Percentiles rank a stretch among this genome's conserved stretches.
Conservation (phyloP, 1,140 invertebrate genomes). For the Brachionus sp. region DNA sequence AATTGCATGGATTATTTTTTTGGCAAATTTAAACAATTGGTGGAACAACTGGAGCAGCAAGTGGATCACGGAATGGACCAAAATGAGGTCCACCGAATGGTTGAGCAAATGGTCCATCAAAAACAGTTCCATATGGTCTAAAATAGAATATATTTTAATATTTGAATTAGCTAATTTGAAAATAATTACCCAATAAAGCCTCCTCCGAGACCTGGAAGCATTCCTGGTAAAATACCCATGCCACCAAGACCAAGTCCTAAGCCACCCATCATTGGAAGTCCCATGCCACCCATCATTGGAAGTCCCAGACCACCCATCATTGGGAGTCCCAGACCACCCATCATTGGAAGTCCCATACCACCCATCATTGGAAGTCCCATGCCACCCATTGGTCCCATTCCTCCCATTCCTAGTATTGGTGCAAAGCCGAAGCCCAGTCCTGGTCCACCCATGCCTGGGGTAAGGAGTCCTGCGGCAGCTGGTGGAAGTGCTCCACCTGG, state of each 20-base stretch:
- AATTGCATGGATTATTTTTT: background rate
- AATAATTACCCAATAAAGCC: slow-evolving; percentile 24
- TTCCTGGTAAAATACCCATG: background rate
- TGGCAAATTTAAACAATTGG: slow-evolving; percentile 31
- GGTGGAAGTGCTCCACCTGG: background rate
- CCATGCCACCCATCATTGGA: background rate
- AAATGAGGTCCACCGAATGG: slow-evolving; percentile 35
- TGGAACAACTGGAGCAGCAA: slow-evolving; percentile 30
- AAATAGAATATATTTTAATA: background rate
- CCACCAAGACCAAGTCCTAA: background rate
- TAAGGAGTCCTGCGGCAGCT: background rate
- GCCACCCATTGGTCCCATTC: background rate
- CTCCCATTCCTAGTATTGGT: slow-evolving; percentile 17
- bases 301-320: background rate
- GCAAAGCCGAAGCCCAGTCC: slow-evolving; percentile 22
- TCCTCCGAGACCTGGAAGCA: slow-evolving; percentile 6
- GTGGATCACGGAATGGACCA: slow-evolving; percentile 44
- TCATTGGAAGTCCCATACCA: slow-evolving; percentile 6
- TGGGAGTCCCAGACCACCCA: background rate
- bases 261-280: background rate
- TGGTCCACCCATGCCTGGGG: slow-evolving; percentile 21
- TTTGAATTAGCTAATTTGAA: background rate
- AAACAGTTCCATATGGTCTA: slow-evolving; percentile 41
- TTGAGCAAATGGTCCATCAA: slow-evolving; percentile 39
- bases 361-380: background rate